Evolutionary conservation across 2,797 vertebrate species (phyloP), one percentile per base, ranked within the genome.

Genomic region (Lateolabrax maculatus): DNA sequence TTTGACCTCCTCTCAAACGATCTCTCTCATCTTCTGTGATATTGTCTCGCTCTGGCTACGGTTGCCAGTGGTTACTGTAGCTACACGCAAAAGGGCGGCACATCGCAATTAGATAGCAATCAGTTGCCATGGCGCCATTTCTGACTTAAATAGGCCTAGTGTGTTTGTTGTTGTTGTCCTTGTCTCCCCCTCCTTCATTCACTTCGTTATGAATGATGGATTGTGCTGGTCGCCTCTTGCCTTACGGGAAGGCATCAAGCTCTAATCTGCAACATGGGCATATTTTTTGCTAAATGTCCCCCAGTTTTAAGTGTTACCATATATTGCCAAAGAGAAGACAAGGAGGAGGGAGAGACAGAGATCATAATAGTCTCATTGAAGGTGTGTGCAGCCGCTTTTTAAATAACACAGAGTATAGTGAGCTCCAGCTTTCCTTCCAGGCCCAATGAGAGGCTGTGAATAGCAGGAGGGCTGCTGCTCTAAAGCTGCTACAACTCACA

Each of bases 41-140:
- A 64, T 69, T 71, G 71, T 84, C 85, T 80, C 55, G 53, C 87
- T 90, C 87, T 87, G 63, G 64, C 89, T 78, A 83, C 88, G 18
- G 95, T 96, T 95, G 95, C 94, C 92, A 90, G 70, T 94, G 92
- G 95, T 95, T 92, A 95, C 96, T 78, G 89, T 90, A 89, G 83
- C 89, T 86, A 90, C 85, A 90, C 39, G 79, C 95, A 87, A 91
- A 95, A 88, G 87, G 90, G 88, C 77, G 62, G 87, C 91, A 88
- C 87, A 88, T 88, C 56, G 89, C 92, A 95, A 95, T 95, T 95
- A 95, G 94, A 94, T 92, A 90, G 95, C 94, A 94, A 95, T 96
- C 89, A 90, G 95, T 96, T 95, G 93, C 95, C 94, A 95, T 95
- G 94, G 94, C 75, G 79, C 87, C 90, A 65, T 90, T 81, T 83